phyloP scores from a whole-genome alignment of 2,888 invertebrate genomes.

The Clanis bilineata region DNA sequence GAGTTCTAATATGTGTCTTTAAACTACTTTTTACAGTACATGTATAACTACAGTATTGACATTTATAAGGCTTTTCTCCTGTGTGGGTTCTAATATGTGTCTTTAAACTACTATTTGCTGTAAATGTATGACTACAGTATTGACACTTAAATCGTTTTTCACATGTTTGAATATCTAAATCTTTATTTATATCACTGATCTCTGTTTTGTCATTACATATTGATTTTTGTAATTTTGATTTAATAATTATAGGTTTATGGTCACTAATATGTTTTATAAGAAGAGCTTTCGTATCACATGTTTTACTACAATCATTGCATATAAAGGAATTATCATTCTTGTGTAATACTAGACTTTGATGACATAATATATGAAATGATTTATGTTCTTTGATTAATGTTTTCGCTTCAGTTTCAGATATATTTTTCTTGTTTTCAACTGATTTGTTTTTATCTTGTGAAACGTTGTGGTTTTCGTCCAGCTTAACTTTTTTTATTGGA shows the following conservation, averaged over 20 bases:
- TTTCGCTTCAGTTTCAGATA: neutral
- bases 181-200: neutral
- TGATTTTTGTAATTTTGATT: neutral
- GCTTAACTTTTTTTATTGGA: neutral
- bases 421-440: neutral
- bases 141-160: neutral
- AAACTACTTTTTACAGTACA: too few species aligned
- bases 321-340: neutral
- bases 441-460: neutral
- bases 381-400: neutral
- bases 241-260: neutral
- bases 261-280: neutral
- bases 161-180: neutral
- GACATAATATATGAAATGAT: neutral
- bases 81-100: too few species aligned
- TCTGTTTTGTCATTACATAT: neutral
- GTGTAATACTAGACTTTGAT: neutral
- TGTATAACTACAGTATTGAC: too few species aligned
- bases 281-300: neutral
- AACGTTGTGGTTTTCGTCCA: neutral
- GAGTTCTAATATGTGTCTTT: too few species aligned
- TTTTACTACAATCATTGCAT: slow-evolving; percentile 1
- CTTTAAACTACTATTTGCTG: too few species aligned
- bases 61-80: too few species aligned
- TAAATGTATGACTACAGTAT: neutral